A percentile compares a stretch with the other conserved stretches of the same genome.
These are phyloP conservation scores for Rhinogobio ventralis DNA, from an alignment of 2,797 vertebrate genomes.

Conservation along the genomic window DNA sequence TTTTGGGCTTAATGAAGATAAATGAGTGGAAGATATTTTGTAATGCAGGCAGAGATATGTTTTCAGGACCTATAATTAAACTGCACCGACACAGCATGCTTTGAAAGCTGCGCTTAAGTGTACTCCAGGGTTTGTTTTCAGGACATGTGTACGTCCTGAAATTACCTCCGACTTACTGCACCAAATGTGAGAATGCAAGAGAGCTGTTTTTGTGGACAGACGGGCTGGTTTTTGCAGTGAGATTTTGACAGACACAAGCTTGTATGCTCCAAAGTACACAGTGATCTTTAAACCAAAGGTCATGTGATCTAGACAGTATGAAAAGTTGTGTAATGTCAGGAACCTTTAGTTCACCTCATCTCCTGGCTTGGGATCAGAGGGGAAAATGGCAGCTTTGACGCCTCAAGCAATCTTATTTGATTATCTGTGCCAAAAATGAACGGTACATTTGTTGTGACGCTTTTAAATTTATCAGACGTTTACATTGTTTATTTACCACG, in stretches of 20 bases:
- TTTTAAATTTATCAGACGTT: constrained; percentile 48
- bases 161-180: constrained; percentile 24
- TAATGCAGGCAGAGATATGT: constrained; percentile 13
- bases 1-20: constrained; percentile 22
- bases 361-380: background rate
- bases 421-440: constrained; percentile 41
- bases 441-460: constrained; percentile 54
- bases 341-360: constrained; percentile 12
- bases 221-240: constrained; percentile 7
- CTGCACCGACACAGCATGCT: constrained; percentile 9
- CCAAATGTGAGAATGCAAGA: constrained; percentile 11
- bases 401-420: constrained; percentile 23
- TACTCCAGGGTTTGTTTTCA: constrained; percentile 1
- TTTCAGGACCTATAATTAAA: constrained; percentile 47
- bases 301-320: constrained; percentile 32
- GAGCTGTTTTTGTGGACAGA: constrained; percentile 42
- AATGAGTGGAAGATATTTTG: constrained; percentile 39
- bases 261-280: constrained; percentile 44
- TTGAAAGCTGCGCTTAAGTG: constrained; percentile 10
- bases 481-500: constrained; percentile 46
- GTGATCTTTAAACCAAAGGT: constrained; percentile 50
- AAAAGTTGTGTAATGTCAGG: constrained; percentile 44
- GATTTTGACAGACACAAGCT: constrained; percentile 43
- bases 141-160: constrained; percentile 30
- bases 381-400: background rate